Evolutionary conservation across 1,140 invertebrate species (phyloP).

Genomic region (Tetragonula clypearis): DNA sequence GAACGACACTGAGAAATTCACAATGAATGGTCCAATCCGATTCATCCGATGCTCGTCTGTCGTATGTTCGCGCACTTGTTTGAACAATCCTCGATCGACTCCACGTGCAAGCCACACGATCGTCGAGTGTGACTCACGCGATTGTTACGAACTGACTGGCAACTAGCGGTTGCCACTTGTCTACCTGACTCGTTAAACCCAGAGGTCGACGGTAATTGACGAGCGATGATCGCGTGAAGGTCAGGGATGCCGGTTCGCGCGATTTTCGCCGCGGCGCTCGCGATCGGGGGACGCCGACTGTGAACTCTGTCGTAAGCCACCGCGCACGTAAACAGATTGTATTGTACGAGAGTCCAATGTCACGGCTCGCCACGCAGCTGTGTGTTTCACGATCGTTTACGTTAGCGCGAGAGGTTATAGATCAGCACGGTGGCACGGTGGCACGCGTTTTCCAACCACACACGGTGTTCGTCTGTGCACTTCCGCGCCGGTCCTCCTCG

Average conservation of each 20-base stretch:
- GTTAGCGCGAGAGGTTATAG: conserved; percentile 34
- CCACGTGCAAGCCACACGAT: neutral
- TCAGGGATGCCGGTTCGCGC: neutral
- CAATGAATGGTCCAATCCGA: neutral
- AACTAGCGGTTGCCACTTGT: no score
- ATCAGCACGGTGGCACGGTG: neutral
- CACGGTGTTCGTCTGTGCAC: neutral
- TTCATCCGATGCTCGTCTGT: no score
- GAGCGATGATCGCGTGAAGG: neutral
- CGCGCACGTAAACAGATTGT: conserved; percentile 48
- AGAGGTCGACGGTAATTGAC: conserved; percentile 11
- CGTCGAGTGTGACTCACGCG: neutral
- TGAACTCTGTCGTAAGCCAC: neutral
- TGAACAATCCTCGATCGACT: neutral
- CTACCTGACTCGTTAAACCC: neutral
- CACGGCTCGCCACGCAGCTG: conserved; percentile 49
- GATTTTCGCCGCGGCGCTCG: conserved; percentile 15
- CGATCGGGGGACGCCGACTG: neutral
- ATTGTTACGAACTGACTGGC: neutral
- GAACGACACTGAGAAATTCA: neutral
- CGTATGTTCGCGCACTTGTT: neutral
- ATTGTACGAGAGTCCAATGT: conserved; percentile 48
- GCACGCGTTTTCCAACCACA: conserved; percentile 1
- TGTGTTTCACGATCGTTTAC: conserved; percentile 7
- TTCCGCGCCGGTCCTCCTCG: neutral